These are phyloP conservation scores for Trochalopteron elliotii DNA, from an alignment of 2,113 vertebrate genomes.

Conservation along the genomic window DNA sequence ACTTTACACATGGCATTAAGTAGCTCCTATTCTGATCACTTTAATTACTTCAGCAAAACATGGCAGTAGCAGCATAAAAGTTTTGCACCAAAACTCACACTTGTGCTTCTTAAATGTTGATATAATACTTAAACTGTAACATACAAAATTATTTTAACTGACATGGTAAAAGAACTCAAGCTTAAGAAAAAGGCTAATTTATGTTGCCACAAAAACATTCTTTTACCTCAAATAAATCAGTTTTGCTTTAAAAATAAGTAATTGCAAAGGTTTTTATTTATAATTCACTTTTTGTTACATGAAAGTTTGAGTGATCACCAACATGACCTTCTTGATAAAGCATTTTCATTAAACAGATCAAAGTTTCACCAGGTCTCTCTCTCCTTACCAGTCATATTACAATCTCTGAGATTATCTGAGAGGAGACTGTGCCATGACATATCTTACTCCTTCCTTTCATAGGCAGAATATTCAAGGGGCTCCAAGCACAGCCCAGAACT, in stretches of 20 bases:
- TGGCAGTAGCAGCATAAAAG: not conserved
- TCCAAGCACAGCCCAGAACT: not conserved
- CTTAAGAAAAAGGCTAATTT: not conserved
- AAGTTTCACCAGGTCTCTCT: not conserved
- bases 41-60: not conserved
- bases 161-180: not conserved
- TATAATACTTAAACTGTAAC: not conserved
- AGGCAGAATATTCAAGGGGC: not conserved
- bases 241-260: not conserved
- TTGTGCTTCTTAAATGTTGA: not conserved
- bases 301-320: not conserved
- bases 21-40: not conserved
- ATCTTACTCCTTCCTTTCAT: not conserved
- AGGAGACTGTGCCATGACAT: not conserved
- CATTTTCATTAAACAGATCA: not conserved
- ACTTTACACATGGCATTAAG: not conserved
- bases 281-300: not conserved
- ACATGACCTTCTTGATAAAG: not conserved
- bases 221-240: not conserved
- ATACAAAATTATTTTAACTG: not conserved
- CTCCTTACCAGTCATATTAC: not conserved
- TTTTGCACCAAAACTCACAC: not conserved
- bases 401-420: not conserved
- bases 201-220: not conserved
- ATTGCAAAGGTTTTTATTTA: not conserved